Evolutionary conservation across 2,113 vertebrate species (phyloP).

Genomic region (Solea senegalensis): DNA sequence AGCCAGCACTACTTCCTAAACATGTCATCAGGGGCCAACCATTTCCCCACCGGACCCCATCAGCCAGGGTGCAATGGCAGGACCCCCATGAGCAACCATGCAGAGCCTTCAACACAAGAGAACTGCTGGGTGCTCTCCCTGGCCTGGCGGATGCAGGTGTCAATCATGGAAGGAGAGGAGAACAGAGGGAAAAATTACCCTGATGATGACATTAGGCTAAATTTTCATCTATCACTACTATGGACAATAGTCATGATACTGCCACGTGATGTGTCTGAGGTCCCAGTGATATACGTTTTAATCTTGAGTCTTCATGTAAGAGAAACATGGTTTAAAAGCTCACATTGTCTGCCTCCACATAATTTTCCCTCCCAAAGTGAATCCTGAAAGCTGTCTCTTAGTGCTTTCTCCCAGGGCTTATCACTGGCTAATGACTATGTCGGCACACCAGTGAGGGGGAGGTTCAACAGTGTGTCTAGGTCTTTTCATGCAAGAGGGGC

Average conservation of each 20-base stretch:
- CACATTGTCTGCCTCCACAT: neutral
- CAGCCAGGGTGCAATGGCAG: constrained; percentile 50
- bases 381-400: constrained; percentile 27
- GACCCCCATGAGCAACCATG: constrained; percentile 64
- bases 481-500: constrained; percentile 71
- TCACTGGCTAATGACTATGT: constrained; percentile 69
- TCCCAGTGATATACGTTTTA: constrained; percentile 9
- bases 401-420: constrained; percentile 40
- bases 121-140: constrained; percentile 56
- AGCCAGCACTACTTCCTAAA: constrained; percentile 74
- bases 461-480: constrained; percentile 53
- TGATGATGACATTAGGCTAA: constrained; percentile 16
- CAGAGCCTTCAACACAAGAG: constrained; percentile 64
- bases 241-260: constrained; percentile 3
- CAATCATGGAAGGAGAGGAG: constrained; percentile 54
- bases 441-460: constrained; percentile 53
- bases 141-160: constrained; percentile 66
- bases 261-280: constrained; percentile 4
- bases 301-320: constrained; percentile 34
- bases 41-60: constrained; percentile 43
- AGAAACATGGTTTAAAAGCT: constrained; percentile 6
- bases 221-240: constrained; percentile 31
- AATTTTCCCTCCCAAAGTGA: constrained; percentile 23
- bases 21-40: constrained; percentile 54
- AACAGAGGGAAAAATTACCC: constrained; percentile 16